These are phyloP conservation scores for Tenthredo distinguenda DNA, from an alignment of 2,888 invertebrate species.

Conservation along the genomic window DNA sequence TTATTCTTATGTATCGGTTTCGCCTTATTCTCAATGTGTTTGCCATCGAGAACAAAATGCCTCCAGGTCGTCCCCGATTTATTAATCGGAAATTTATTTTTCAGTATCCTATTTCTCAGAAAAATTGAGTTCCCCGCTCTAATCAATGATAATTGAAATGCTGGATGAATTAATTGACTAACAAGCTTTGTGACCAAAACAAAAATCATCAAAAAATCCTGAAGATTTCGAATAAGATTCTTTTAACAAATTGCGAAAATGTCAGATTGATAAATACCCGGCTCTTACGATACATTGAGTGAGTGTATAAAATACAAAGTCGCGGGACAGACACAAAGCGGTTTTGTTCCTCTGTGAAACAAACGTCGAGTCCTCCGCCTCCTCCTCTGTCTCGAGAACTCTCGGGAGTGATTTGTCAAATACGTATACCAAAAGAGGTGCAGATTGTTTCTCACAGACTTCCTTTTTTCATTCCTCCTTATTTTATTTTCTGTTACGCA, in stretches of 20 bases:
- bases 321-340: not conserved
- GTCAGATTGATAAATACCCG: constrained; percentile 10
- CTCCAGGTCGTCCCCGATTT: not conserved
- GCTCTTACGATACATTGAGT: not conserved
- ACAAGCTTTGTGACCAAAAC: not conserved
- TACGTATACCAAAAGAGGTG: constrained; percentile 35
- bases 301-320: constrained; percentile 1
- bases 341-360: constrained; percentile 14
- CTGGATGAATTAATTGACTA: not conserved
- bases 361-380: not conserved
- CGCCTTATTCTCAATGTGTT: not conserved
- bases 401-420: constrained; percentile 48
- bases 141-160: not conserved
- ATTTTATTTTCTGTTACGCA: constrained; percentile 41
- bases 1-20: constrained; percentile 1
- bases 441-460: constrained; percentile 16
- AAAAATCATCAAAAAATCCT: not conserved
- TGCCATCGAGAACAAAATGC: not conserved
- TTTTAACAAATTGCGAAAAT: not conserved
- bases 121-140: not conserved
- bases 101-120: not conserved
- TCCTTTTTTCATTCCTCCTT: constrained; percentile 5
- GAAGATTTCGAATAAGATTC: not conserved
- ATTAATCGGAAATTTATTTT: not conserved
- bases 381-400: constrained; percentile 14